Conservation (phyloP, 2,113 vertebrate genomes). For the Austrofundulus limnaeus region DNA sequence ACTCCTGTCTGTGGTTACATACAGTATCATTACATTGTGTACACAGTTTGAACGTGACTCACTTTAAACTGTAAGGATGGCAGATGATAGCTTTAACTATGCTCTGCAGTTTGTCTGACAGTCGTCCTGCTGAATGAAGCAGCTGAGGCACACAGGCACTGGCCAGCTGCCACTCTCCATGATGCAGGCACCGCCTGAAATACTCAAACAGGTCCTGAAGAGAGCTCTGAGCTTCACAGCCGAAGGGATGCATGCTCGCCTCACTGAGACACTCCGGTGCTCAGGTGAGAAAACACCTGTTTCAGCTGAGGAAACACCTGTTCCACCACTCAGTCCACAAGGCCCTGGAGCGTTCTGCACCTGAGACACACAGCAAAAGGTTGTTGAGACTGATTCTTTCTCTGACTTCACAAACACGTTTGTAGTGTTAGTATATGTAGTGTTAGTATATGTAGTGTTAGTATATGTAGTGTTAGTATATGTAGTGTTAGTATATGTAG, state of each 20-base stretch:
- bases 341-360: constrained; percentile 19
- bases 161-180: constrained; percentile 90
- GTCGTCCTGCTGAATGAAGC: constrained; percentile 66
- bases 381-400: too few relatives aligned
- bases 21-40: too few relatives aligned
- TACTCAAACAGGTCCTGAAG: constrained; percentile 84
- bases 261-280: constrained; percentile 5
- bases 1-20: too few relatives aligned
- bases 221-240: constrained; percentile 84
- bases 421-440: too few relatives aligned
- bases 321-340: background rate
- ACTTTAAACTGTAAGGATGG: constrained; percentile 83
- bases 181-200: constrained; percentile 84
- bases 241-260: constrained; percentile 82
- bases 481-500: too few relatives aligned
- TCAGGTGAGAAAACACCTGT: constrained; percentile 25
- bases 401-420: too few relatives aligned
- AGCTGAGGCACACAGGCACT: constrained; percentile 89
- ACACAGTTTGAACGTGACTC: constrained; percentile 36
- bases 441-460: too few relatives aligned
- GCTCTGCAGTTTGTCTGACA: constrained; percentile 73
- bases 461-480: too few relatives aligned
- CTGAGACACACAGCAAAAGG: constrained; percentile 20
- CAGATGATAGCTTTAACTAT: constrained; percentile 84
- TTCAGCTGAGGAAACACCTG: constrained; percentile 24